phyloP scores from a whole-genome alignment of 2,888 invertebrate species.

The Athalia circularis region DNA sequence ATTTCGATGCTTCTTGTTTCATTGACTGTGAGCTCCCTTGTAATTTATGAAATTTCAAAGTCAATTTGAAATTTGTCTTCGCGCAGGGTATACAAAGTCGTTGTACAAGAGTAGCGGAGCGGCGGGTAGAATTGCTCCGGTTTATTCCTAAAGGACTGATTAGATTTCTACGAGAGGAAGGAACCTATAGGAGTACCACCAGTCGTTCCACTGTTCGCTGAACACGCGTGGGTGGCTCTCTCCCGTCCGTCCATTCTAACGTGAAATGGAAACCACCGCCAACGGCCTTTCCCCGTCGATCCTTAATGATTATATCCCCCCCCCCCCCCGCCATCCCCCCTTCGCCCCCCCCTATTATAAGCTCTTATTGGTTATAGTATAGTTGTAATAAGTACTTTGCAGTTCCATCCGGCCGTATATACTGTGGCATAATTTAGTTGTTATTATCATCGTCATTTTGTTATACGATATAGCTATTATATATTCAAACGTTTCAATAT shows the following conservation, averaged over 20 bases:
- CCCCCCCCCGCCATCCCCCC: not conserved
- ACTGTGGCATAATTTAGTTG: too few relatives aligned
- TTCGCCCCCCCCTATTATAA: too few relatives aligned
- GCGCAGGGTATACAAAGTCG: not conserved
- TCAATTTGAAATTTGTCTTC: constrained; percentile 29
- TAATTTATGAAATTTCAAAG: constrained; percentile 18
- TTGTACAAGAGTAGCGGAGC: not conserved
- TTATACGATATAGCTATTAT: too few relatives aligned
- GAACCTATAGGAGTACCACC: not conserved
- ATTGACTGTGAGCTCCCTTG: not conserved
- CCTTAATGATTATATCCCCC: constrained; percentile 34
- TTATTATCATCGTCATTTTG: too few relatives aligned
- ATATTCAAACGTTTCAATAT: not conserved
- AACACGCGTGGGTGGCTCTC: constrained; percentile 31
- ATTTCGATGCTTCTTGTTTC: not conserved
- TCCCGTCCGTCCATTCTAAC: constrained; percentile 30
- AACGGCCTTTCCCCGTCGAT: constrained; percentile 11
- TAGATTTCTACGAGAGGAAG: constrained; percentile 39
- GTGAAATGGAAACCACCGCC: constrained; percentile 42
- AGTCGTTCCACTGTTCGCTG: not conserved
- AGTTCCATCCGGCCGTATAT: too few relatives aligned
- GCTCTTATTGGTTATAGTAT: too few relatives aligned
- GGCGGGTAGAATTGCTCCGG: not conserved
- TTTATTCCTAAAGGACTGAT: constrained; percentile 42
- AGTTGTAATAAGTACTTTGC: too few relatives aligned